Percentiles rank a stretch among this genome's conserved stretches.
Conservation (phyloP, 2,888 invertebrate genomes). For the Melanotus villosus region DNA sequence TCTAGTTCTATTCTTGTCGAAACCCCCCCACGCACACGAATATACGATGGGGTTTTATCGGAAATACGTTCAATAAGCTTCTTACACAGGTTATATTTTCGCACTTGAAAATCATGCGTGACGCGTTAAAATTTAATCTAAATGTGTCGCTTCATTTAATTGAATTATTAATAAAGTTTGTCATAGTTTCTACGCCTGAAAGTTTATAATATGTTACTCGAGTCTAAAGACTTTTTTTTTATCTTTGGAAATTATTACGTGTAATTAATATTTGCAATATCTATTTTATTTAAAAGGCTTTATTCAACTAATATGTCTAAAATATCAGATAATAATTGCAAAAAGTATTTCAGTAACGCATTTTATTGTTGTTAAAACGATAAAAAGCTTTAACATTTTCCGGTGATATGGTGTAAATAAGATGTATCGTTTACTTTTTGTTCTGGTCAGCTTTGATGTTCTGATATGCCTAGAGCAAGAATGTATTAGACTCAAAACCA, state of each 20-base stretch:
- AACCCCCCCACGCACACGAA: not conserved
- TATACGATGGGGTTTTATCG: constrained; percentile 15
- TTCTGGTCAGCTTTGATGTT: too few relatives aligned
- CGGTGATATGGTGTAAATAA: too few relatives aligned
- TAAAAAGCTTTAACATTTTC: too few relatives aligned
- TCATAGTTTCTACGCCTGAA: constrained; percentile 11
- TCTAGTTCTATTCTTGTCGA: constrained; percentile 11
- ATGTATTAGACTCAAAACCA: too few relatives aligned
- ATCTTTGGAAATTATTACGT: too few relatives aligned
- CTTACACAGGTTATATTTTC: constrained; percentile 20
- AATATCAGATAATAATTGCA: too few relatives aligned
- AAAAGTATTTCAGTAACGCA: too few relatives aligned
- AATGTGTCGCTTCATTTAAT: constrained; percentile 23
- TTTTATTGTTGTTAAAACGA: too few relatives aligned
- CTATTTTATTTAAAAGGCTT: not conserved
- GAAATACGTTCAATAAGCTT: constrained; percentile 22
- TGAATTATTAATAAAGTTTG: constrained; percentile 33
- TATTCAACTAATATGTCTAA: too few relatives aligned
- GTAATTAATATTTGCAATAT: constrained; percentile 8
- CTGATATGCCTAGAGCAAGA: too few relatives aligned
- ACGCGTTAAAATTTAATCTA: constrained; percentile 25
- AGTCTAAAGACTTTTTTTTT: constrained; percentile 8
- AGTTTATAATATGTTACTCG: constrained; percentile 21
- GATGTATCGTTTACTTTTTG: too few relatives aligned
- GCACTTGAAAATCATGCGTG: constrained; percentile 21